A percentile compares a stretch with the other conserved stretches of the same genome.
These are phyloP conservation scores for Philaenus spumarius DNA, from an alignment of 1,140 invertebrate species.

Conservation along the genomic window DNA sequence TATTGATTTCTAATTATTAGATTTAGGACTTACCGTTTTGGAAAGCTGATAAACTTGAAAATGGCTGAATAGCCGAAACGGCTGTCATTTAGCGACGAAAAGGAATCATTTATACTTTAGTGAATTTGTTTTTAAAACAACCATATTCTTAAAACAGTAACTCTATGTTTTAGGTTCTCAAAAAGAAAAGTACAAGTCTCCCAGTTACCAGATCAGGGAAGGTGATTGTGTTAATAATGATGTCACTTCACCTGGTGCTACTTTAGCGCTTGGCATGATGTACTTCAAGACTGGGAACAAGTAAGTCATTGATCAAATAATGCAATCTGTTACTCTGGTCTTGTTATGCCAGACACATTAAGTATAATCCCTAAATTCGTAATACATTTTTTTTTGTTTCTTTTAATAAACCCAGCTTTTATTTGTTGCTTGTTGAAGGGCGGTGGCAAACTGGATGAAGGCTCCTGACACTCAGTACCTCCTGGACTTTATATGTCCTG, in stretches of 20 bases:
- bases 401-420: conserved; percentile 3
- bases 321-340: too few species aligned
- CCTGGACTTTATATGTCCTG: conserved; percentile 87
- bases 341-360: too few species aligned
- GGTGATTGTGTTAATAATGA: conserved; percentile 92
- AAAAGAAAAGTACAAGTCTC: conserved; percentile 80
- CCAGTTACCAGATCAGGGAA: conserved; percentile 77
- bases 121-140: background rate
- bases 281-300: conserved; percentile 79
- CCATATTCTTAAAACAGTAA: conserved; percentile 2
- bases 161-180: conserved; percentile 50
- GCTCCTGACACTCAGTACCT: conserved; percentile 86
- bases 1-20: too few species aligned
- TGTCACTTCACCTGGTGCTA: conserved; percentile 92
- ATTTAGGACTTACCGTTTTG: too few species aligned
- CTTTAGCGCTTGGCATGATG: conserved; percentile 87
- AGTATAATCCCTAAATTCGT: too few species aligned
- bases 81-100: too few species aligned
- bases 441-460: conserved; percentile 90
- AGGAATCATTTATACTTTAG: background rate
- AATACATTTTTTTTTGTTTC: conserved; percentile 2
- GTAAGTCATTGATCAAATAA: too few species aligned
- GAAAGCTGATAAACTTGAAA: too few species aligned
- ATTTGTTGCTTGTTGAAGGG: conserved; percentile 47
- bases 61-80: too few species aligned